phyloP scores from a whole-genome alignment of 2,797 vertebrate genomes.

The Pampus argenteus region DNA sequence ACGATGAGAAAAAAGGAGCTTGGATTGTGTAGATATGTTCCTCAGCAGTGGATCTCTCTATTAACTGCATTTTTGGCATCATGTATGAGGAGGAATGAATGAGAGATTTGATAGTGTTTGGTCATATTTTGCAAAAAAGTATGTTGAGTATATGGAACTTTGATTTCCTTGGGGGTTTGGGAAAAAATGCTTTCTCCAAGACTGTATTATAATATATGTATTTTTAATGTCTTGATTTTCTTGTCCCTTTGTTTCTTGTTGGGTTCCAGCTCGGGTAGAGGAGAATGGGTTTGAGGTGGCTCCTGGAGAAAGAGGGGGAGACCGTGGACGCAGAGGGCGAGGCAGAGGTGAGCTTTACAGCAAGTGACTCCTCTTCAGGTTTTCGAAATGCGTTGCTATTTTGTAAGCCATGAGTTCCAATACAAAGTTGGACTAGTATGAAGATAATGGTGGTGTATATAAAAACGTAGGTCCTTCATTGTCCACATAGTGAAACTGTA shows the following conservation, averaged over 20 bases:
- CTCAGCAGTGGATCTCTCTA: neutral
- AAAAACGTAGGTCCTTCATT: no score
- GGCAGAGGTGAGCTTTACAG: conserved; percentile 88
- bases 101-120: no score
- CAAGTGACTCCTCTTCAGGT: neutral
- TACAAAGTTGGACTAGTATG: neutral
- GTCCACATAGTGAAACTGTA: neutral
- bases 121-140: neutral
- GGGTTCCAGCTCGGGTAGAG: conserved; percentile 87
- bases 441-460: neutral
- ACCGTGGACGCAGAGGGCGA: conserved; percentile 90
- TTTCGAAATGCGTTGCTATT: neutral
- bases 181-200: neutral
- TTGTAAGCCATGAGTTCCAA: neutral
- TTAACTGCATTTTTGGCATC: neutral
- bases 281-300: conserved; percentile 93
- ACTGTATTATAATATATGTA: neutral
- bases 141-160: neutral
- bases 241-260: conserved; percentile 18
- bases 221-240: neutral
- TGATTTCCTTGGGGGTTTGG: neutral
- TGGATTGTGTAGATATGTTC: neutral
- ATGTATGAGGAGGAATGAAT: no score
- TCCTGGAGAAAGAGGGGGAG: conserved; percentile 90
- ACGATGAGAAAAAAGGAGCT: neutral